Base-by-base conservation (phyloP, 1,140 invertebrate species). In the Orius insidiosus region DNA sequence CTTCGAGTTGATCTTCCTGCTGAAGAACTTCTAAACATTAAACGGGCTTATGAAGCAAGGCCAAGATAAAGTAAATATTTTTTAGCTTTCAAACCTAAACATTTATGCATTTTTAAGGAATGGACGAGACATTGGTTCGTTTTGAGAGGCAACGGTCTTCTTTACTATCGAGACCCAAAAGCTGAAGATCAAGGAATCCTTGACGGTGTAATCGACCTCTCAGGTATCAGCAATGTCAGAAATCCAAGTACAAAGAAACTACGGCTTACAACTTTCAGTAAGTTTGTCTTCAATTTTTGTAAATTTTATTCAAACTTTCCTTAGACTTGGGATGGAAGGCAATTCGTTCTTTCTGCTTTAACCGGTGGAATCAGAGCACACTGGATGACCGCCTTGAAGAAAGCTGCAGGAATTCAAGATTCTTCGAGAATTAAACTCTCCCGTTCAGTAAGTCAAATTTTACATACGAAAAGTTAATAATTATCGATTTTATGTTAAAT, bases 111-210 rank as follows among this genome's bases (percentile, higher is more conserved):
- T n/a, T n/a, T n/a, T 36, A 72, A 70, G 60, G 82, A 88, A 51
- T 93, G 87, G 81, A 77, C 76, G 48, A 87, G 92, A 57, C 80
- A 92, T 57, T 97, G 93, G 93, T 94, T 93, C 64, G 89, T 95
- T 9, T 67, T 96, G 14, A 75, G 83, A 49, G 87, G 86, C 24
- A 81, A 81, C 41, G 85, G 82, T 0, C 61, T 97, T 18, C 76
- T 85, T 55, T 89, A 88, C 60, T 96, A 88, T 60, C 70, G 79
- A 49, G 88, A 94, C 65, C 86, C 89, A 8, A 76, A 80, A 50
- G 81, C 84, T 10, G 87, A 93, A 64, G 87, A 93, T 53, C 73
- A 78, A 46, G 80, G 79, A 18, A 75, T 82, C 9, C 72, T 90
- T 55, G 86, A 92, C 56, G 82, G 89, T 10, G 78, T 85, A 19